These are phyloP conservation scores for Ascaphus truei DNA, from an alignment of 2,113 vertebrate species.

Conservation along the genomic window DNA sequence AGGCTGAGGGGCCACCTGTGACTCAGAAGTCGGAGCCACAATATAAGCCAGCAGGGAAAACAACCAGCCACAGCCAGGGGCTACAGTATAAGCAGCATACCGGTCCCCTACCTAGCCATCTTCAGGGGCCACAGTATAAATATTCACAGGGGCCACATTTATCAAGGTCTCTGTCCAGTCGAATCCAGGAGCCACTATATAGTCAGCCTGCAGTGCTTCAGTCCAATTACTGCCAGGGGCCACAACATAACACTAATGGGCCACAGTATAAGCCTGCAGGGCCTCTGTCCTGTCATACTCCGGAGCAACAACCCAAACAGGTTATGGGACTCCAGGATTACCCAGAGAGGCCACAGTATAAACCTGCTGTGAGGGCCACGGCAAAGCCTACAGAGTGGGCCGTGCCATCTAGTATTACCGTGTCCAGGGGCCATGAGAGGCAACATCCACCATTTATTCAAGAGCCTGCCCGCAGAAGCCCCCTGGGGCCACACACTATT, in stretches of 20 bases:
- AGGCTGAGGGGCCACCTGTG: not conserved
- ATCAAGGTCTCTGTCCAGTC: not conserved
- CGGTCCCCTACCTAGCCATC: not conserved
- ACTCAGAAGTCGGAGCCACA: not conserved
- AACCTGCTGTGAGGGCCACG: not conserved
- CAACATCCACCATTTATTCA: not conserved
- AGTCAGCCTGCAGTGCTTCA: not conserved
- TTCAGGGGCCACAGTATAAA: not conserved
- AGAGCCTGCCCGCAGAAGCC: not conserved
- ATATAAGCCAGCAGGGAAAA: not conserved
- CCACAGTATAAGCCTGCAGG: slow-evolving; percentile 16
- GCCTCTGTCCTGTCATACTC: slow-evolving; percentile 1
- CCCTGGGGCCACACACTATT: not conserved
- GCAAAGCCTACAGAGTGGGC: not conserved
- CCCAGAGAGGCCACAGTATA: not conserved
- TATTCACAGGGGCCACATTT: not conserved
- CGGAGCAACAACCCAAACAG: slow-evolving; percentile 3
- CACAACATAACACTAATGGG: not conserved
- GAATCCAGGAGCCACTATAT: not conserved
- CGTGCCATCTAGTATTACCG: not conserved
- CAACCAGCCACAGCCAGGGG: not conserved
- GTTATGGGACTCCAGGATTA: not conserved
- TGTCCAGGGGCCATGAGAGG: not conserved
- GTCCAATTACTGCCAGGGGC: not conserved
- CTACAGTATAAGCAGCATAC: not conserved